Evolutionary conservation across 2,888 invertebrate species (phyloP).

Genomic region (Andrena camellia): DNA sequence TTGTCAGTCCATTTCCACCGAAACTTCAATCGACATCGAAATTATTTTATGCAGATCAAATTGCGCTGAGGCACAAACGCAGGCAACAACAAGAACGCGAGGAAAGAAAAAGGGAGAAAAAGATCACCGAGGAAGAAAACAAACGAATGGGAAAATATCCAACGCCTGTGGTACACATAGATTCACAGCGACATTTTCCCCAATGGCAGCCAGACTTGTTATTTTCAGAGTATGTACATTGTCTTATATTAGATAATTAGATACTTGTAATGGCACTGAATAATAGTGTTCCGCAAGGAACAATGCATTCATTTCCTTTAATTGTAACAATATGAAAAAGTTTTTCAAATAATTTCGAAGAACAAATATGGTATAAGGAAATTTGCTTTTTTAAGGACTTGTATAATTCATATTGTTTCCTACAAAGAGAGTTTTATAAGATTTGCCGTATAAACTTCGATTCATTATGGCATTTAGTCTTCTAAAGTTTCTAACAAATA

Average conservation of each 20-base stretch:
- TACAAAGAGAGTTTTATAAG: too few relatives aligned
- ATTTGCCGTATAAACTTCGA: too few relatives aligned
- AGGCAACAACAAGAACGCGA: constrained; percentile 91
- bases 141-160: constrained; percentile 90
- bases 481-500: neutral
- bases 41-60: constrained; percentile 87
- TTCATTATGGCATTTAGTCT: too few relatives aligned
- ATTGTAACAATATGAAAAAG: too few relatives aligned
- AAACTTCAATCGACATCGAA: neutral
- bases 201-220: constrained; percentile 81
- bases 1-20: neutral
- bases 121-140: constrained; percentile 91
- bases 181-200: constrained; percentile 88
- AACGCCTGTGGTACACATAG: constrained; percentile 88
- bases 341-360: too few relatives aligned
- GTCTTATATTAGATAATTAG: too few relatives aligned
- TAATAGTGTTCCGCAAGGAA: too few relatives aligned
- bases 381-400: too few relatives aligned
- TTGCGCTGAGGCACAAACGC: constrained; percentile 89
- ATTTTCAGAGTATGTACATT: constrained; percentile 72
- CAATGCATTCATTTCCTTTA: too few relatives aligned
- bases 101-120: constrained; percentile 92
- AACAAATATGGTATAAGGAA: too few relatives aligned
- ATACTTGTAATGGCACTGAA: too few relatives aligned
- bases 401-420: too few relatives aligned